Percentiles rank a stretch among this genome's conserved stretches.
Conservation (phyloP, 2,888 invertebrate species). For the Nymphalis c-album region DNA sequence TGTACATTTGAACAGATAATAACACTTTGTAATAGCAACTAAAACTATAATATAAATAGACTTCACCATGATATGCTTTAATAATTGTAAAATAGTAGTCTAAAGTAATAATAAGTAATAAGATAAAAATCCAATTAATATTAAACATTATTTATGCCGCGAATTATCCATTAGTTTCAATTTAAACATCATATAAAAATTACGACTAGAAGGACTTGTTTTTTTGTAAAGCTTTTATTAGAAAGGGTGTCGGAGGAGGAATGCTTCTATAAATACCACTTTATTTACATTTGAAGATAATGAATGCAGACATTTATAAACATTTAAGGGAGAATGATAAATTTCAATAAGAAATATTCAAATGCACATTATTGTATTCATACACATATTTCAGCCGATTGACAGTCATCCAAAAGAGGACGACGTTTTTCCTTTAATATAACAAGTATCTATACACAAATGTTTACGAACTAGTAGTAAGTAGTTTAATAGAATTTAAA, state of each 20-base stretch:
- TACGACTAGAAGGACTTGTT: not conserved
- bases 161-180: not conserved
- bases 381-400: constrained; percentile 10
- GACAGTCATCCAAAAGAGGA: constrained; percentile 17
- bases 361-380: constrained; percentile 11
- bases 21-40: constrained; percentile 55
- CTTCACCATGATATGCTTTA: constrained; percentile 69
- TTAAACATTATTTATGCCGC: not conserved
- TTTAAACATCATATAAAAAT: too few species aligned
- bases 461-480: constrained; percentile 20
- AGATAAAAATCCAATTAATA: not conserved
- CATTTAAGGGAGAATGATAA: not conserved
- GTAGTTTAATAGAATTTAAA: constrained; percentile 15
- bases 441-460: constrained; percentile 15
- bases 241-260: not conserved
- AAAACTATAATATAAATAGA: constrained; percentile 56
- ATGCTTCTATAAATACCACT: not conserved
- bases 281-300: constrained; percentile 6
- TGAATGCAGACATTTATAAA: not conserved
- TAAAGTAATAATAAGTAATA: constrained; percentile 48
- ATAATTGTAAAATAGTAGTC: constrained; percentile 67
- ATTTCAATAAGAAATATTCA: constrained; percentile 12
- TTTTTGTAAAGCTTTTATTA: not conserved
- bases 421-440: constrained; percentile 8
- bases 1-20: constrained; percentile 54